Conservation (phyloP, 2,797 vertebrate genomes). For the Protonibea diacanthus region DNA sequence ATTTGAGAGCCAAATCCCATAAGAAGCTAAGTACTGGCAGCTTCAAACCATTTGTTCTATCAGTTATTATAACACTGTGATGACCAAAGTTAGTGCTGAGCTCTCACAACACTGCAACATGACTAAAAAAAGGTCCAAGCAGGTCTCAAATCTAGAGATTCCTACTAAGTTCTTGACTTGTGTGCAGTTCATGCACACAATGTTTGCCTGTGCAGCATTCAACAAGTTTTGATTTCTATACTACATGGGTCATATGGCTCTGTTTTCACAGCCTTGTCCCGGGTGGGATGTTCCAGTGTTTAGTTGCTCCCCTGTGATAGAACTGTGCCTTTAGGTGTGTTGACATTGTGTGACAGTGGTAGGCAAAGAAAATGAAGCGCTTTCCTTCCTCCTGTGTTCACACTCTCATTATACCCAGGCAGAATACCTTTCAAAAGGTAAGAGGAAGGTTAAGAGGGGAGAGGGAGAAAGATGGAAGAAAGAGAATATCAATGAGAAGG, state of each 20-base stretch:
- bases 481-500: constrained; percentile 63
- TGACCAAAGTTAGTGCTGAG: neutral
- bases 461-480: constrained; percentile 30
- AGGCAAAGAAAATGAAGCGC: constrained; percentile 29
- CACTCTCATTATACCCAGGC: constrained; percentile 52
- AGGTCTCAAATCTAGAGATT: too few relatives aligned
- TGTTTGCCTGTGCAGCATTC: constrained; percentile 21
- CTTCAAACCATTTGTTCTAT: neutral
- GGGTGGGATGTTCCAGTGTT: constrained; percentile 24
- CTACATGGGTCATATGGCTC: constrained; percentile 25
- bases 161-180: neutral
- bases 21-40: neutral
- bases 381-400: constrained; percentile 54
- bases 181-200: neutral
- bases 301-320: constrained; percentile 31
- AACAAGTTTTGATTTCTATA: constrained; percentile 19
- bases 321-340: constrained; percentile 45
- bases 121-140: neutral
- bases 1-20: neutral
- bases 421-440: constrained; percentile 51
- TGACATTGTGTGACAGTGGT: constrained; percentile 35
- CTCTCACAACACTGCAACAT: neutral
- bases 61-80: too few relatives aligned
- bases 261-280: constrained; percentile 14
- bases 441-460: constrained; percentile 44